These are phyloP conservation scores for Stegostoma tigrinum DNA, from an alignment of 2,113 vertebrate species.

Conservation along the genomic window DNA sequence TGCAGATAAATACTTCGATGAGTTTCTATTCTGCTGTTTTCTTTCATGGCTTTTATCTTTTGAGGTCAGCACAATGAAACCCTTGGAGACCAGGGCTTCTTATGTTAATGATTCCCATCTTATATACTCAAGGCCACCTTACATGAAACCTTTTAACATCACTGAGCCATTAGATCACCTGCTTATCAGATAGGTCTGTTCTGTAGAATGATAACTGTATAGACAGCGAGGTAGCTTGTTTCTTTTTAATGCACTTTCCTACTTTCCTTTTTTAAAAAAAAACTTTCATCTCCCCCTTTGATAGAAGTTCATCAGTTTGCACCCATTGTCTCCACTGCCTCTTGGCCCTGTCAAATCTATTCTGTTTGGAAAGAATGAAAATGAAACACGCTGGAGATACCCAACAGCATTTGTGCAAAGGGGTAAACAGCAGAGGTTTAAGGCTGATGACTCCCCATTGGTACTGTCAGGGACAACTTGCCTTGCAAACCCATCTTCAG, in stretches of 20 bases:
- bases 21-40: not conserved
- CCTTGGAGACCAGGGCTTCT: not conserved
- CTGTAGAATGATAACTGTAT: not conserved
- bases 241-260: not conserved
- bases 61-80: not conserved
- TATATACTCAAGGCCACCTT: not conserved
- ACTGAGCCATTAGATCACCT: not conserved
- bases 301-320: not conserved
- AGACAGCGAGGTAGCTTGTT: not conserved
- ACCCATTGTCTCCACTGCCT: not conserved
- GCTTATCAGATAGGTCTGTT: not conserved
- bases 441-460: not conserved
- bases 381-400: too few relatives aligned
- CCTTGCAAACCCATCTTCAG: not conserved
- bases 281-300: not conserved
- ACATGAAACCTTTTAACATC: not conserved
- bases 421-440: too few relatives aligned
- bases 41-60: constrained; percentile 10
- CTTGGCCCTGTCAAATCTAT: not conserved
- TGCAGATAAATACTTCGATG: constrained; percentile 14
- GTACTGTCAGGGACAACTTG: not conserved
- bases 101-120: not conserved
- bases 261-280: too few relatives aligned
- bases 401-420: not conserved
- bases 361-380: not conserved